Percentiles rank a stretch among this genome's conserved stretches.
phyloP scores from a whole-genome alignment of 1,140 invertebrate genomes.

The Brachionus calyciflorus region DNA sequence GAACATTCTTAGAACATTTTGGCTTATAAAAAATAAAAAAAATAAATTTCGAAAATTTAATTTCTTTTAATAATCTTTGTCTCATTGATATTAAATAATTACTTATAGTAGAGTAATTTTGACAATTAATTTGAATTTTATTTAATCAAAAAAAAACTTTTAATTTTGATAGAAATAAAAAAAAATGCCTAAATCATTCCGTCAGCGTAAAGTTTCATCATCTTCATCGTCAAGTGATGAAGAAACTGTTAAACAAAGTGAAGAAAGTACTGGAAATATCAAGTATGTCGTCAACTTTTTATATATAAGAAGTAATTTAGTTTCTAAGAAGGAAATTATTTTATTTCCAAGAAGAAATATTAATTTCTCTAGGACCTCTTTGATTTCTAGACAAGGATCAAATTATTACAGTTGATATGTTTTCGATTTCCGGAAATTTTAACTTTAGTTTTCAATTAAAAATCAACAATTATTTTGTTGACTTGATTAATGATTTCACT shows the following conservation, averaged over 20 bases:
- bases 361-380: too few relatives aligned
- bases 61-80: too few relatives aligned
- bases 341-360: too few relatives aligned
- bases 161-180: not conserved
- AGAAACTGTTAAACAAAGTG: not conserved
- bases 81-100: not conserved
- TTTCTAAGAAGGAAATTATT: too few relatives aligned
- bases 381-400: too few relatives aligned
- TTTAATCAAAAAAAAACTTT: not conserved
- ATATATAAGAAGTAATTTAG: too few relatives aligned
- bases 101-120: not conserved
- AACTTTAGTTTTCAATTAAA: too few relatives aligned
- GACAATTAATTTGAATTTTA: not conserved
- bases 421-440: too few relatives aligned
- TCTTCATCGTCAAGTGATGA: conserved; percentile 34
- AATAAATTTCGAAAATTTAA: not conserved
- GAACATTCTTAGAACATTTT: conserved; percentile 42
- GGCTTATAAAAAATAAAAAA: not conserved
- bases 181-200: conserved; percentile 23
- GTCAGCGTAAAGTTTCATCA: conserved; percentile 10
- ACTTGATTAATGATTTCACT: too few relatives aligned
- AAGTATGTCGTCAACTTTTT: too few relatives aligned
- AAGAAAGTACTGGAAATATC: not conserved
- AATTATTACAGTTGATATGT: too few relatives aligned
- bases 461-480: too few relatives aligned